These are phyloP conservation scores for Sebastes alutus DNA, from an alignment of 2,797 vertebrate genomes.

Conservation along the genomic window DNA sequence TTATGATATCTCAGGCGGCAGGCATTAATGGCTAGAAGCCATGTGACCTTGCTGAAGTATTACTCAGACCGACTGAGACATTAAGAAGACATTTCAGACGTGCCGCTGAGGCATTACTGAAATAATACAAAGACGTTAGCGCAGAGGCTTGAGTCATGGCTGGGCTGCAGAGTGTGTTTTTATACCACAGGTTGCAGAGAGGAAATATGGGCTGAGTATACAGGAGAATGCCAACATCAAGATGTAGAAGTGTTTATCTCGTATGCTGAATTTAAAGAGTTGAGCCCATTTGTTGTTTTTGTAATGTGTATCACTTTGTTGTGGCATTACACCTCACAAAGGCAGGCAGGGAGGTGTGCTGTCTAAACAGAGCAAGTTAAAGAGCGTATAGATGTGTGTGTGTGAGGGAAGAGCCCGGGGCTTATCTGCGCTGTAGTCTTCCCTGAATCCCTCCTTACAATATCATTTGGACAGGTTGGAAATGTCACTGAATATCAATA, in stretches of 20 bases:
- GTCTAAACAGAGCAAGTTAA: conserved; percentile 10
- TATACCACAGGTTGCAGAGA: conserved; percentile 26
- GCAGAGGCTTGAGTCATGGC: conserved; percentile 30
- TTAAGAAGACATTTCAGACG: conserved; percentile 60
- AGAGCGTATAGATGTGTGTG: conserved; percentile 5
- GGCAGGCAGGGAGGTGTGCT: not conserved
- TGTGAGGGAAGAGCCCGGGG: not conserved
- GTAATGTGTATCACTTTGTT: conserved; percentile 6
- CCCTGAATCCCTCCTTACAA: conserved; percentile 36
- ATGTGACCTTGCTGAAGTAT: conserved; percentile 60
- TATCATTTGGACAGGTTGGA: conserved; percentile 56
- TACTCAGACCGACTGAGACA: conserved; percentile 53
- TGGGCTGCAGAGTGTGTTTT: conserved; percentile 19
- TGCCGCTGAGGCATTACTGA: conserved; percentile 38
- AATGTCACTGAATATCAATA: conserved; percentile 64
- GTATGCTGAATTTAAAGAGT: conserved; percentile 1
- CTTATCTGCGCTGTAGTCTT: conserved; percentile 22
- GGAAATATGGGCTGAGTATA: conserved; percentile 15
- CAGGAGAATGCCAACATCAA: not conserved
- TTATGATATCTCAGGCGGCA: conserved; percentile 56
- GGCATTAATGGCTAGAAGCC: conserved; percentile 57
- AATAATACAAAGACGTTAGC: conserved; percentile 55
- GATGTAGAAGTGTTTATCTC: not conserved
- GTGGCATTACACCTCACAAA: not conserved
- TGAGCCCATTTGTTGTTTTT: not conserved